Conservation (phyloP, 2,797 vertebrate genomes). For the Diplodus puntazzo region DNA sequence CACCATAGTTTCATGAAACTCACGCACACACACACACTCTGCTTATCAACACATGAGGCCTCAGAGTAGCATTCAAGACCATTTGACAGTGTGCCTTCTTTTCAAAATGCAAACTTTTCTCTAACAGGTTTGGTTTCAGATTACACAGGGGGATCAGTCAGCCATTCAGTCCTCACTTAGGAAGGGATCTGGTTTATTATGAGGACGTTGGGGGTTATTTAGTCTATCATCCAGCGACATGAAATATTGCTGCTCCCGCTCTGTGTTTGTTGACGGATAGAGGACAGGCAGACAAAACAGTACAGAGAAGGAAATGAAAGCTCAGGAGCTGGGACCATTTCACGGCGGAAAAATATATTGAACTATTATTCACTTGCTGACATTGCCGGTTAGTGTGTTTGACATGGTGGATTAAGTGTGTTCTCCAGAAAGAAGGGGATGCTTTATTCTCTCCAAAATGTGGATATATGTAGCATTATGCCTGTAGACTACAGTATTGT, state of each 20-base stretch:
- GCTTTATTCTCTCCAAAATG: background rate
- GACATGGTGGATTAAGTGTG: conserved; percentile 27
- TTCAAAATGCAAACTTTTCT: conserved; percentile 1
- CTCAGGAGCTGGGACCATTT: conserved; percentile 18
- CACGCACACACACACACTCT: background rate
- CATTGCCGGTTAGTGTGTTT: conserved; percentile 31
- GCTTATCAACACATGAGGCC: conserved; percentile 45
- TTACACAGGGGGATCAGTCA: conserved; percentile 38
- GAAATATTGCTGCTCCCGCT: conserved; percentile 37
- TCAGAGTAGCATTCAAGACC: conserved; percentile 9
- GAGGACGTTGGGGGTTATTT: conserved; percentile 49
- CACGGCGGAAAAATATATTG: background rate
- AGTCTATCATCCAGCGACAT: conserved; percentile 46
- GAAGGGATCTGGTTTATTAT: conserved; percentile 36
- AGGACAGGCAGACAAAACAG: conserved; percentile 52
- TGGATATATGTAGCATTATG: background rate
- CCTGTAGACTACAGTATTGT: background rate
- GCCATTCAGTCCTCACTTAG: conserved; percentile 16
- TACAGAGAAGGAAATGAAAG: conserved; percentile 56
- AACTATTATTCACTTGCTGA: conserved; percentile 34
- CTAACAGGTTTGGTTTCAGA: conserved; percentile 31
- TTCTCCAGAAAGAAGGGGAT: conserved; percentile 4
- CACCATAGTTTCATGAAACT: conserved; percentile 4
- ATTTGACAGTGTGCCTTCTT: background rate
- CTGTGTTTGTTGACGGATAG: conserved; percentile 59